Conservation (phyloP, 2,113 vertebrate genomes). For the Cebus imitator region DNA sequence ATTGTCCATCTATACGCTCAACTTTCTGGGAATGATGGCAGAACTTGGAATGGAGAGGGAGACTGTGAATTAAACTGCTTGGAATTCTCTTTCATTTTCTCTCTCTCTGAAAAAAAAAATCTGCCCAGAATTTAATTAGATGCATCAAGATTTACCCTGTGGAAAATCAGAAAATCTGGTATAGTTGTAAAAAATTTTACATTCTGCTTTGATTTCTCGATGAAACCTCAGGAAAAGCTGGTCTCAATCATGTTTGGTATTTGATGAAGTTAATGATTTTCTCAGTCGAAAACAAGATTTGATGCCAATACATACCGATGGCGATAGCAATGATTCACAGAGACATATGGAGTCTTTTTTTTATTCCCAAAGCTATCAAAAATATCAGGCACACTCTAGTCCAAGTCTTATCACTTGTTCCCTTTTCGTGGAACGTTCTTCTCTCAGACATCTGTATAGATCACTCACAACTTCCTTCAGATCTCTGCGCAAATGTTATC, state of each 20-base stretch:
- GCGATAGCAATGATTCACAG: slow-evolving; percentile 32
- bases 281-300: slow-evolving; percentile 15
- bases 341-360: not conserved
- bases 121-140: not conserved
- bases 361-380: slow-evolving; percentile 24
- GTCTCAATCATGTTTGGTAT: not conserved
- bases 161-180: not conserved
- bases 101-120: not conserved
- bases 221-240: slow-evolving; percentile 34
- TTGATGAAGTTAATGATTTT: slow-evolving; percentile 53
- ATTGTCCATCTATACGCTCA: not conserved
- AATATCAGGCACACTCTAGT: not conserved
- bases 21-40: not conserved
- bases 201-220: slow-evolving; percentile 27
- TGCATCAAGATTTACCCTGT: not conserved
- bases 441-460: not conserved
- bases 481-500: slow-evolving; percentile 23
- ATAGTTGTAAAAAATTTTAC: not conserved
- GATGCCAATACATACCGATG: slow-evolving; percentile 1
- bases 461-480: slow-evolving; percentile 4
- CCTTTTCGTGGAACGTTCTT: slow-evolving; percentile 27
- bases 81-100: not conserved
- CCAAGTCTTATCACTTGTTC: slow-evolving; percentile 6
- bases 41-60: not conserved
- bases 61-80: not conserved